Base-by-base conservation (phyloP, 2,797 vertebrate genomes). In the Diplodus sargus region DNA sequence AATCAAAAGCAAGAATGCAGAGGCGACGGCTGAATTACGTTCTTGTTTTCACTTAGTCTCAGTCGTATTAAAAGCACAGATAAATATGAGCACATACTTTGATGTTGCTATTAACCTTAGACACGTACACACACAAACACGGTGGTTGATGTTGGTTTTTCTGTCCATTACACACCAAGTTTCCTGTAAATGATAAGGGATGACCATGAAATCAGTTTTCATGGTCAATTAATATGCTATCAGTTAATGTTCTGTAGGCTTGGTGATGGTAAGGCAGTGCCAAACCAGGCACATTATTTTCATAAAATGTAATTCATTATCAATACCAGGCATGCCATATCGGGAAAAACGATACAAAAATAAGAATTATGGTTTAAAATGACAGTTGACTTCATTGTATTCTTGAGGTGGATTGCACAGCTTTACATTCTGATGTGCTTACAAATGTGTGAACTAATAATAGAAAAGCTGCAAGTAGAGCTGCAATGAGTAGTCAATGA, bases 121-220 rank as follows among this genome's bases (percentile, higher is more conserved):
- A 58, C 20, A 49, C 5, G 42, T 5, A 22, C 23, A 23, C 13
- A 25, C 48, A 15, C 58, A 60, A 11, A 20, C 20, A 30, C 20
- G n/a, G 47, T 47, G 23, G 25, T 25, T 49, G 30, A 51, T 45
- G 18, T 18, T 15, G 13, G 18, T 34, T 39, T 18, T 39, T 68
- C 59, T 52, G 25, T 75, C 45, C 7, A 22, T 65, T 74, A 66
- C 51, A 51, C 60, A 62, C 47, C 23, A 74, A 3, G 16, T 42
- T 56, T 53, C 6, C 18, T 60, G 22, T 74, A 52, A 82, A 84
- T 85, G 51, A 78, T 70, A 15, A 69, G 47, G 67, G 74, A 78
- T 83, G 12, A 74, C 54, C 68, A 69, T 83, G 60, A 86, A 81
- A 85, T 84, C 53, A 39, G 61, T 79, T 74, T 78, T n/a, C n/a